phyloP scores from a whole-genome alignment of 2,113 vertebrate genomes.

The Syrrhaptes paradoxus region DNA sequence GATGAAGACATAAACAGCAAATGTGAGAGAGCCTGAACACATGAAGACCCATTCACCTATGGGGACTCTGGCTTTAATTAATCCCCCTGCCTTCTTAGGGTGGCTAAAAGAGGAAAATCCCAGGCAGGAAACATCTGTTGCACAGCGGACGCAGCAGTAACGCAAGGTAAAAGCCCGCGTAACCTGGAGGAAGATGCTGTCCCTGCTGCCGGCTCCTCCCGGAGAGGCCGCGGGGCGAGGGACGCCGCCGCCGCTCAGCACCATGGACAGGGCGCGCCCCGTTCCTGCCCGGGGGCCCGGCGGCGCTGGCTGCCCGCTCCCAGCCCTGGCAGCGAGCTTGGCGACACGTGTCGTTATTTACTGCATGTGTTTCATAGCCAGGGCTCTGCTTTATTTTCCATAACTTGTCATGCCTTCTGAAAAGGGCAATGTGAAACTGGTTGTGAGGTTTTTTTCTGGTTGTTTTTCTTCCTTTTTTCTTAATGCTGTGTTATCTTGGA shows the following conservation, averaged over 20 bases:
- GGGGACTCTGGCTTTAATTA: slow-evolving; percentile 9
- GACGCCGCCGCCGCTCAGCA: slow-evolving; percentile 33
- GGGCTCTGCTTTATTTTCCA: background rate
- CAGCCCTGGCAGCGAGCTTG: background rate
- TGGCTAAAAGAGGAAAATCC: slow-evolving; percentile 38
- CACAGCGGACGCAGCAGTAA: background rate
- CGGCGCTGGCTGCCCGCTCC: too few relatives aligned
- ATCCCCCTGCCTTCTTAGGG: slow-evolving; percentile 37
- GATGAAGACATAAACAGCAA: background rate
- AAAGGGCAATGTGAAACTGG: slow-evolving; percentile 7
- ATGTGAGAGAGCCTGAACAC: background rate
- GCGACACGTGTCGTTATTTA: background rate
- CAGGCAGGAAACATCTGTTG: slow-evolving; percentile 35
- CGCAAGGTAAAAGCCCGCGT: background rate
- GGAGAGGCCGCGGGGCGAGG: background rate
- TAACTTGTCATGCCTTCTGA: background rate
- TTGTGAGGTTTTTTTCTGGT: background rate
- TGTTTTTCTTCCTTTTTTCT: background rate
- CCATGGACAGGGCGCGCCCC: slow-evolving; percentile 51
- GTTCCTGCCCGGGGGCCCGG: too few relatives aligned
- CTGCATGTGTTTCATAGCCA: background rate
- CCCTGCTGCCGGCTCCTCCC: background rate
- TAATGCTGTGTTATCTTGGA: background rate
- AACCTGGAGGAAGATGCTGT: background rate
- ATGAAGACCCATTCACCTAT: background rate